Conservation (phyloP, 2,888 invertebrate genomes). For the Sarcophaga carnaria region DNA sequence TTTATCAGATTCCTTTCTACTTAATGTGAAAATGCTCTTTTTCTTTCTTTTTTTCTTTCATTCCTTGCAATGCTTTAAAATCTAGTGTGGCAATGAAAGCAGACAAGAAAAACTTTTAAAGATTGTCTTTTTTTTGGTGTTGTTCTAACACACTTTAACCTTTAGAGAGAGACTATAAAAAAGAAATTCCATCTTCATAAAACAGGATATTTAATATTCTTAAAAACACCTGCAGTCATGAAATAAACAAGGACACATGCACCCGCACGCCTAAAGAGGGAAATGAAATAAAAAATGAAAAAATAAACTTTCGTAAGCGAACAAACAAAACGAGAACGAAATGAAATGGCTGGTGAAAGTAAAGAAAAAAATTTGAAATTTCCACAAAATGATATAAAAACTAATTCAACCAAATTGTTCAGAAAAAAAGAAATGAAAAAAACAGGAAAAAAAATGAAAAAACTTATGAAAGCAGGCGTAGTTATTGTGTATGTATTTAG, state of each 20-base stretch:
- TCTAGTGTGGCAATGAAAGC: conserved; percentile 7
- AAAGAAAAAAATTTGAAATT: background rate
- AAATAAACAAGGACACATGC: background rate
- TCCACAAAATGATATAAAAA: conserved; percentile 28
- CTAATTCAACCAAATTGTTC: conserved; percentile 5
- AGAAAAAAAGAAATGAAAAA: background rate
- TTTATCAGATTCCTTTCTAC: too few relatives aligned
- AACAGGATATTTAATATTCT: conserved; percentile 19
- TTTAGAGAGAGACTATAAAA: conserved; percentile 1
- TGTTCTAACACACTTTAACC: conserved; percentile 21
- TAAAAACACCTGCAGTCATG: conserved; percentile 31
- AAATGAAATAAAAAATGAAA: background rate
- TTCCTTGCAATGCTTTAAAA: background rate
- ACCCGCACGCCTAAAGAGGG: background rate
- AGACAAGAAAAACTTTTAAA: background rate
- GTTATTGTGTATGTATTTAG: background rate
- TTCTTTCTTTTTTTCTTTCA: too few relatives aligned
- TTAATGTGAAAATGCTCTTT: too few relatives aligned
- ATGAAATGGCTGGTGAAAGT: background rate
- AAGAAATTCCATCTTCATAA: background rate
- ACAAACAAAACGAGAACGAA: background rate
- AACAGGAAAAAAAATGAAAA: background rate
- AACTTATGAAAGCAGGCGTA: background rate
- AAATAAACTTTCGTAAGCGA: conserved; percentile 17
- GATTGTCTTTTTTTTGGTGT: background rate